A percentile compares a stretch with the other conserved stretches of the same genome.
Conservation (phyloP, 2,113 vertebrate genomes). For the Condylura cristata region DNA sequence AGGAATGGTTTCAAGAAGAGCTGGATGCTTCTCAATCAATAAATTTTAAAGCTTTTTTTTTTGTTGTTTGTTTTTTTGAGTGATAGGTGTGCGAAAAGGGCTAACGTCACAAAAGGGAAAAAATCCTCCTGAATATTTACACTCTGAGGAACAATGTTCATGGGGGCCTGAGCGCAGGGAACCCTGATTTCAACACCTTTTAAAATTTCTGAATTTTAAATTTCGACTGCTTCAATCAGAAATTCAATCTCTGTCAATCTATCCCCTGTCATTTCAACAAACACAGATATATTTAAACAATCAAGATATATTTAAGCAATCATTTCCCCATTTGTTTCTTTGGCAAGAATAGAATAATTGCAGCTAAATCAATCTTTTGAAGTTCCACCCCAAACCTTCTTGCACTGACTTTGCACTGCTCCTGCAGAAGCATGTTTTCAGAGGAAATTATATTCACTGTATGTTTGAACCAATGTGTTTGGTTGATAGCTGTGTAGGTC, state of each 20-base stretch:
- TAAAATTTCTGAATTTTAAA: conserved; percentile 62
- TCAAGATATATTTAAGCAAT: background rate
- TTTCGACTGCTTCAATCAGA: conserved; percentile 54
- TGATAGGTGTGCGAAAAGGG: background rate
- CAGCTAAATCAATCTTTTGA: conserved; percentile 78
- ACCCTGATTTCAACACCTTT: background rate
- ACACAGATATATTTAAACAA: background rate
- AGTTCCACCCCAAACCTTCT: conserved; percentile 41
- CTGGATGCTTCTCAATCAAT: too few species aligned
- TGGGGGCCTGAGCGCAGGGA: background rate
- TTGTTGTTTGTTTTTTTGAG: background rate
- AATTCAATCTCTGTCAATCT: background rate
- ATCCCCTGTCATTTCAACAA: background rate
- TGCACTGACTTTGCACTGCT: conserved; percentile 30
- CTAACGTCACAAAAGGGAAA: background rate
- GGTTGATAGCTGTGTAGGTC: conserved; percentile 79
- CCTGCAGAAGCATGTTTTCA: conserved; percentile 71
- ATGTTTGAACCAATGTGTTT: conserved; percentile 81
- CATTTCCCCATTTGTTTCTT: conserved; percentile 70
- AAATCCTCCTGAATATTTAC: background rate
- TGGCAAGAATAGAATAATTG: conserved; percentile 78
- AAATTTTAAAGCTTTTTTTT: background rate
- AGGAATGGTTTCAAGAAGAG: background rate
- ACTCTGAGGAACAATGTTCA: background rate
- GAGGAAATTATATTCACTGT: conserved; percentile 80